Percentiles rank a stretch among this genome's conserved stretches.
Evolutionary conservation across 1,140 invertebrate genomes (phyloP).

Genomic region (Bombus terrestris): DNA sequence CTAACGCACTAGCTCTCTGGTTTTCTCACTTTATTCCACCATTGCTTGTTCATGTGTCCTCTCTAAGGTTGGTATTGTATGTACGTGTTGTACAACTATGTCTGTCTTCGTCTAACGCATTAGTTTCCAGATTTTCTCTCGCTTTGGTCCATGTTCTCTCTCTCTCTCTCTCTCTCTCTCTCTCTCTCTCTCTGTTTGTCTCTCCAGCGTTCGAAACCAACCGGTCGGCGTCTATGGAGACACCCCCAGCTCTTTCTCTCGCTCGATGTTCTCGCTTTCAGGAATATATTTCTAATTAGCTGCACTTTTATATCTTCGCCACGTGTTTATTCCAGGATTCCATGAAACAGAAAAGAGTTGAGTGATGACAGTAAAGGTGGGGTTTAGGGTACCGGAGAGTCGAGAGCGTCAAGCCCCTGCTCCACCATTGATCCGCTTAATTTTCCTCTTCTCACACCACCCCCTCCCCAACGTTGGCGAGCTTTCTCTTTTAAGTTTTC

Average conservation of each 20-base stretch:
- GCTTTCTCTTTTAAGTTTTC: neutral
- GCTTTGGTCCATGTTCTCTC: neutral
- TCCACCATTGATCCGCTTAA: conserved; percentile 73
- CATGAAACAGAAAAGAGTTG: conserved; percentile 16
- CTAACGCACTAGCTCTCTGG: neutral
- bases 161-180: neutral
- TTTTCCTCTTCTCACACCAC: conserved; percentile 64
- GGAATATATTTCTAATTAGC: conserved; percentile 77
- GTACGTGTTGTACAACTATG: neutral
- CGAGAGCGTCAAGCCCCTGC: conserved; percentile 23
- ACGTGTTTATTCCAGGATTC: conserved; percentile 67
- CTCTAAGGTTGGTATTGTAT: neutral
- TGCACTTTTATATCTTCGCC: conserved; percentile 70
- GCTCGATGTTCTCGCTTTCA: conserved; percentile 50
- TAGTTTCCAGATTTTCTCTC: neutral
- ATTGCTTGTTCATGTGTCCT: neutral
- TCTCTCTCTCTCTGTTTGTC: too few species aligned
- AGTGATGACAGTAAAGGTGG: neutral
- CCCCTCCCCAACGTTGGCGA: neutral
- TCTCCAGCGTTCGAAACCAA: conserved; percentile 7
- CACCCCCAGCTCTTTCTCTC: neutral
- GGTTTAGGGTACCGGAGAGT: neutral
- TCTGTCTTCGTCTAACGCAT: neutral
- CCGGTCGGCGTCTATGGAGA: neutral
- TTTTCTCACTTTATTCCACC: neutral